Conservation (phyloP, 1,140 invertebrate species). For the Drosophila nigrodunni region DNA sequence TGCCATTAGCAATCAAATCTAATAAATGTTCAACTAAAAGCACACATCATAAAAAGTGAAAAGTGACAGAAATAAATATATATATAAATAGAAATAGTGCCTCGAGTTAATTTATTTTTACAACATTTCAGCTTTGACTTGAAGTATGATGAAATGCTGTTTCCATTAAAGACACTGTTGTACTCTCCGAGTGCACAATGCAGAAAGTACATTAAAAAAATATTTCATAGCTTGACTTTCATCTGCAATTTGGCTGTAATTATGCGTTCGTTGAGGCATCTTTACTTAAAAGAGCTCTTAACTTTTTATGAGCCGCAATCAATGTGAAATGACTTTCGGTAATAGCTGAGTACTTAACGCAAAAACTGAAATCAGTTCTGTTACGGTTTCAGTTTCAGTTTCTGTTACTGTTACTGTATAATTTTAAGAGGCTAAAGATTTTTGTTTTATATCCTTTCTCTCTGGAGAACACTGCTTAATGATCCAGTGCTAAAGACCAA, state of each 20-base stretch:
- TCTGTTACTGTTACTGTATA: conserved; percentile 5
- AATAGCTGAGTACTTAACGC: conserved; percentile 46
- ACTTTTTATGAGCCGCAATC: conserved; percentile 66
- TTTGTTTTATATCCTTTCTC: conserved; percentile 35
- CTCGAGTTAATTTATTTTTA: conserved; percentile 11
- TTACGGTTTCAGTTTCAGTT: background rate
- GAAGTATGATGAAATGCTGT: background rate
- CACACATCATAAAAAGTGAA: conserved; percentile 29
- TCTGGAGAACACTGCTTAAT: conserved; percentile 20
- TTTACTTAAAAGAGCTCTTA: conserved; percentile 49
- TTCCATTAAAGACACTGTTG: background rate
- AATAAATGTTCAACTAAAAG: conserved; percentile 75
- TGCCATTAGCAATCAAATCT: conserved; percentile 70
- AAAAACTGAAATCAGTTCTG: conserved; percentile 24
- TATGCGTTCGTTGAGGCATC: conserved; percentile 26
- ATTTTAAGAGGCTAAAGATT: conserved; percentile 23
- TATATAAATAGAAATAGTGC: conserved; percentile 20
- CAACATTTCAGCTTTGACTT: background rate
- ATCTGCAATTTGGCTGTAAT: conserved; percentile 27
- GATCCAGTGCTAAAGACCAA: conserved; percentile 4
- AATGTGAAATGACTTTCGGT: conserved; percentile 50
- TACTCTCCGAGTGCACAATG: background rate
- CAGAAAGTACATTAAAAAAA: conserved; percentile 19
- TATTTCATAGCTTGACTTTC: conserved; percentile 29
- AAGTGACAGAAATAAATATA: background rate